These are phyloP conservation scores for Xenops minutus DNA, from an alignment of 2,797 vertebrate species.

Conservation along the genomic window DNA sequence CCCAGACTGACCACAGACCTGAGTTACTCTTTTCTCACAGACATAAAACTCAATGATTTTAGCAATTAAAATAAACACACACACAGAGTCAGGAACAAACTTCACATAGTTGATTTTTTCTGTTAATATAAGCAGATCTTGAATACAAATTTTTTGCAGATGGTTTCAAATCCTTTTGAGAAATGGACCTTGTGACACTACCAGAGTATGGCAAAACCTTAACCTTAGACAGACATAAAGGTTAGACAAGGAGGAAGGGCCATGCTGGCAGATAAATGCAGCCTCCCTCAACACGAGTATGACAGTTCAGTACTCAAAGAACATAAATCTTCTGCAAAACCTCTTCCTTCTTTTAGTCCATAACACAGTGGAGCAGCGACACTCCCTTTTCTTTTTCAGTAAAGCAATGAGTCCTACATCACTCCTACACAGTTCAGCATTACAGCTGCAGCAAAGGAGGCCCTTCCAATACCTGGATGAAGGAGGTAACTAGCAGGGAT, in stretches of 20 bases:
- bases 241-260: background rate
- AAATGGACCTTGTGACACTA: background rate
- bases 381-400: background rate
- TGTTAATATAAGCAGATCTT: background rate
- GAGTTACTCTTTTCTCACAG: background rate
- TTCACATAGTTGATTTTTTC: background rate
- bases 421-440: background rate
- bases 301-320: background rate
- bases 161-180: background rate
- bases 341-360: background rate
- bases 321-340: background rate
- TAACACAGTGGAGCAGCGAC: background rate
- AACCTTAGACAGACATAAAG: background rate
- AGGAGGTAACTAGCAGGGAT: background rate
- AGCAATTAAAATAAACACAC: background rate
- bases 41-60: background rate
- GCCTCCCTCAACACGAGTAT: background rate
- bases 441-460: background rate
- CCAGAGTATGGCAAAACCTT: background rate
- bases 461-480: background rate
- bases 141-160: background rate
- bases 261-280: background rate
- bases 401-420: background rate
- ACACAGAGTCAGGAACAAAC: background rate
- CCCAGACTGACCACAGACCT: background rate